phyloP scores from a whole-genome alignment of 1,140 invertebrate genomes.

The Sinella curviseta region DNA sequence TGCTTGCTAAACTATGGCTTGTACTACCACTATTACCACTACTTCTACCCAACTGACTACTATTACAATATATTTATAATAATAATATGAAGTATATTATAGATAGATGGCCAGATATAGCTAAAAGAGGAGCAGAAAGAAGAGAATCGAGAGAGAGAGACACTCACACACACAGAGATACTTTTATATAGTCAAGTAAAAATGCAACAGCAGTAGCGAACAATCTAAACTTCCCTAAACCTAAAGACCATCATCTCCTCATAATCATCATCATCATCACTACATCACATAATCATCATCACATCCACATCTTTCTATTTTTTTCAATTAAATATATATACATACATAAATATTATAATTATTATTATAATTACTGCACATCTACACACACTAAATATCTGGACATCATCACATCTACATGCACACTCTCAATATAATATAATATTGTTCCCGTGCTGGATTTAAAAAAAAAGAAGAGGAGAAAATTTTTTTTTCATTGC shows the following conservation, averaged over 20 bases:
- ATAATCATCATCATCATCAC: constrained; percentile 12
- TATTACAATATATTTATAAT: not conserved
- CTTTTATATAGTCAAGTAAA: constrained; percentile 1
- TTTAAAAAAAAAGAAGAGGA: constrained; percentile 8
- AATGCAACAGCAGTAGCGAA: constrained; percentile 25
- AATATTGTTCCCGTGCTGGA: not conserved
- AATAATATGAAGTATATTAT: constrained; percentile 11
- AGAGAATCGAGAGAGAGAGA: not conserved
- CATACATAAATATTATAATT: not conserved
- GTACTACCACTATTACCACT: too few relatives aligned
- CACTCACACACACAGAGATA: not conserved
- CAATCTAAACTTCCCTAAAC: constrained; percentile 23
- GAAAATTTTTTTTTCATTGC: too few relatives aligned
- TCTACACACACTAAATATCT: not conserved
- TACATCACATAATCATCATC: constrained; percentile 1
- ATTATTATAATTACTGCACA: not conserved
- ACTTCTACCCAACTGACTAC: too few relatives aligned
- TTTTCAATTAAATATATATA: constrained; percentile 13
- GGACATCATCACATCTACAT: too few relatives aligned
- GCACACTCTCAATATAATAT: too few relatives aligned
- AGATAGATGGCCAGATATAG: too few relatives aligned
- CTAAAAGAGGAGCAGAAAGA: too few relatives aligned
- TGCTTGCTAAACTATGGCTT: not conserved
- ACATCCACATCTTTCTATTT: constrained; percentile 13
- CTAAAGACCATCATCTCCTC: constrained; percentile 24